Percentiles rank a stretch among this genome's conserved stretches.
Evolutionary conservation across 2,888 invertebrate genomes (phyloP).

Genomic region (Zelleria hepariella): DNA sequence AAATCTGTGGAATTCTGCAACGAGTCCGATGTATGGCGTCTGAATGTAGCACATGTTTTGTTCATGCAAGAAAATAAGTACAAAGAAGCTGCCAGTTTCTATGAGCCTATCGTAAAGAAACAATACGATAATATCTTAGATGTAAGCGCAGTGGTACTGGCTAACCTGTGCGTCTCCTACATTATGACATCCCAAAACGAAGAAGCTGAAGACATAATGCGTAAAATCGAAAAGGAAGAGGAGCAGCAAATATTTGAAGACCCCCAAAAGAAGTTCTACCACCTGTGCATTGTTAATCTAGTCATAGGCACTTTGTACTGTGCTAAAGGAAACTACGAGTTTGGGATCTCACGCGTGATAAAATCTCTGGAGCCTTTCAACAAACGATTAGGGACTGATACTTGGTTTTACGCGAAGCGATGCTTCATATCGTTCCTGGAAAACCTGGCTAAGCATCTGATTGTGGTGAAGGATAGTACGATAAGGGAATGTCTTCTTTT

Average conservation of each 20-base stretch:
- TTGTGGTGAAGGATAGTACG: slow-evolving; percentile 88
- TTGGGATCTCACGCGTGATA: slow-evolving; percentile 97
- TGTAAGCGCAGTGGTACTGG: slow-evolving; percentile 97
- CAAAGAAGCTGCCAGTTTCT: slow-evolving; percentile 97
- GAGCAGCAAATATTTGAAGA: slow-evolving; percentile 93
- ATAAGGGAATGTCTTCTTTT: slow-evolving; percentile 90
- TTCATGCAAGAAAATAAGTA: slow-evolving; percentile 99
- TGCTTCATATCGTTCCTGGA: slow-evolving; percentile 95
- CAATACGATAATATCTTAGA: slow-evolving; percentile 94
- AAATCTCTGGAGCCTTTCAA: slow-evolving; percentile 96
- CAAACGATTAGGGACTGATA: slow-evolving; percentile 96
- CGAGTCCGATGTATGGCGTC: slow-evolving; percentile 96
- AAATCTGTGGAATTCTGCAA: slow-evolving; percentile 98
- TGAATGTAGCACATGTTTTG: slow-evolving; percentile 98
- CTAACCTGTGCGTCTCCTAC: slow-evolving; percentile 98
- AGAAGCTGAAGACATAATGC: slow-evolving; percentile 98
- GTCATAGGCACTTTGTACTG: slow-evolving; percentile 99
- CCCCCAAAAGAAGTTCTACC: slow-evolving; percentile 93
- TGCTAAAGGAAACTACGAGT: slow-evolving; percentile 98
- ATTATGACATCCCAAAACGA: slow-evolving; percentile 99
- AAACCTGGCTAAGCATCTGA: slow-evolving; percentile 91
- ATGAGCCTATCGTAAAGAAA: slow-evolving; percentile 97
- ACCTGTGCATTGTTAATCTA: slow-evolving; percentile 97
- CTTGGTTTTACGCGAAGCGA: slow-evolving; percentile 98
- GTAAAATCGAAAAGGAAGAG: slow-evolving; percentile 98